Conservation (phyloP, 2,113 vertebrate species). For the Cyanoliseus patagonus region DNA sequence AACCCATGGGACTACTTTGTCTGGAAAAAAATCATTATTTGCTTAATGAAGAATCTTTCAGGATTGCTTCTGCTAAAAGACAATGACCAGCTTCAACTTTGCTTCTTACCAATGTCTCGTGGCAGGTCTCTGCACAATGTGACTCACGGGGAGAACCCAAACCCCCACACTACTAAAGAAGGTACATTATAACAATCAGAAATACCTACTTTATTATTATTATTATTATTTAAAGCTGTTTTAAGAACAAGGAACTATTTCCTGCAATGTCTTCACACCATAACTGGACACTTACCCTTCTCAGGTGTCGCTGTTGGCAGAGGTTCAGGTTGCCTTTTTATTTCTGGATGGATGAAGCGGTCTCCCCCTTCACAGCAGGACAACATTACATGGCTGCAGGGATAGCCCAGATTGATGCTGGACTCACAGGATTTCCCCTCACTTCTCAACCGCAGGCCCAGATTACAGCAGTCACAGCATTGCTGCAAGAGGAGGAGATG, state of each 20-base stretch:
- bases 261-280: neutral
- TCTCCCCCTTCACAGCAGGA: slow-evolving; percentile 88
- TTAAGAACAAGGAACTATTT: neutral
- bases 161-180: neutral
- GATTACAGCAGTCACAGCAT: slow-evolving; percentile 92
- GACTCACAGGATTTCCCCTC: slow-evolving; percentile 79
- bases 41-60: neutral
- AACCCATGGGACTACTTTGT: neutral
- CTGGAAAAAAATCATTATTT: neutral
- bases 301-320: slow-evolving; percentile 67
- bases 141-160: neutral
- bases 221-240: neutral
- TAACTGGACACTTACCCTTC: slow-evolving; percentile 74
- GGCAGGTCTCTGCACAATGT: neutral
- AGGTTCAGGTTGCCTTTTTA: slow-evolving; percentile 77
- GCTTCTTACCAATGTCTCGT: neutral
- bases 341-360: slow-evolving; percentile 64
- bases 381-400: slow-evolving; percentile 87
- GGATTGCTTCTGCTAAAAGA: neutral
- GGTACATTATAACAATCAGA: neutral
- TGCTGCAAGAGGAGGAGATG: slow-evolving; percentile 57
- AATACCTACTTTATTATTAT: neutral
- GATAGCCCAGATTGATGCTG: slow-evolving; percentile 85
- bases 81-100: neutral
- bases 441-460: slow-evolving; percentile 79